Percentiles rank a stretch among this genome's conserved stretches.
These are phyloP conservation scores for Anthrax anthrax DNA, from an alignment of 2,888 invertebrate species.

Conservation along the genomic window DNA sequence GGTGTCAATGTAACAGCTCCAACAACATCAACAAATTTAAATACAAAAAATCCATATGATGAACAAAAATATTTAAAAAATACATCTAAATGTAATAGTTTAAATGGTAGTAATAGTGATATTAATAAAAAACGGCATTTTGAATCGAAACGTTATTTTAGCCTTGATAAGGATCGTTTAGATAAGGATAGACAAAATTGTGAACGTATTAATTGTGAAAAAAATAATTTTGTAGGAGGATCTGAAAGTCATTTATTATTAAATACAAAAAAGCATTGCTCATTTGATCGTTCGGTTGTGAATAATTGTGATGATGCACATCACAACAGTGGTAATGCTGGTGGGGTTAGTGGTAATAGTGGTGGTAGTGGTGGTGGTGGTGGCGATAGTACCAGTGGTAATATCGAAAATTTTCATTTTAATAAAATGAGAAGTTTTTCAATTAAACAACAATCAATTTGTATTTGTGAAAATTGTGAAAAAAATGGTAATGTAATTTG, in stretches of 20 bases:
- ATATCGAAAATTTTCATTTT: too few relatives aligned
- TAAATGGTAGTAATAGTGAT: conserved; percentile 15
- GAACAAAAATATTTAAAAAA: conserved; percentile 8
- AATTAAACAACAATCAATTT: conserved; percentile 10
- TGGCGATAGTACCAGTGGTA: background rate
- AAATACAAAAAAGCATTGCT: conserved; percentile 15
- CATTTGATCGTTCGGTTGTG: conserved; percentile 12
- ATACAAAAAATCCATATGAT: background rate
- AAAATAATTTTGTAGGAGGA: conserved; percentile 7
- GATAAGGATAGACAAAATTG: conserved; percentile 9
- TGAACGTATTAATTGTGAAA: background rate
- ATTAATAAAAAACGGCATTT: conserved; percentile 13
- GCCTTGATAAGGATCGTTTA: conserved; percentile 16
- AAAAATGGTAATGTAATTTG: conserved; percentile 11
- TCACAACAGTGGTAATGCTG: background rate
- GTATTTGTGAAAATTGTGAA: conserved; percentile 18
- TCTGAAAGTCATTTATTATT: conserved; percentile 11
- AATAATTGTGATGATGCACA: background rate
- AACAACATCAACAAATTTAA: background rate
- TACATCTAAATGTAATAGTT: conserved; percentile 13
- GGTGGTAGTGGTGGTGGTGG: background rate
- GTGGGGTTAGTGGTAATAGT: background rate
- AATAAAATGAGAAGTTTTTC: conserved; percentile 14
- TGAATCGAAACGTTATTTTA: conserved; percentile 15
- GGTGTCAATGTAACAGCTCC: background rate